Evolutionary conservation across 2,113 vertebrate species (phyloP).

Genomic region (Pantherophis guttatus): DNA sequence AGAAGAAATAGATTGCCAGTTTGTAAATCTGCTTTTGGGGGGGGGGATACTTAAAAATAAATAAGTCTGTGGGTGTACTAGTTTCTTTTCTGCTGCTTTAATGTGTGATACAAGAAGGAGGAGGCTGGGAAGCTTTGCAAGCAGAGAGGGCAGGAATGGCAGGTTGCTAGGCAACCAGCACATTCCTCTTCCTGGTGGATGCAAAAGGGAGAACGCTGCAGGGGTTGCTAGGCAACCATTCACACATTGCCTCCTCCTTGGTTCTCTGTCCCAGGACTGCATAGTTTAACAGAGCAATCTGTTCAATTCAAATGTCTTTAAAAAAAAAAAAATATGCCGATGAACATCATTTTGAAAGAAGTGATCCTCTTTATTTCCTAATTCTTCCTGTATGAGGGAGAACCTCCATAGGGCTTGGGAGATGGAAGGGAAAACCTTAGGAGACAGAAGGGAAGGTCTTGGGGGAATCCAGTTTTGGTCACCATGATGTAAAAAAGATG

Average conservation of each 20-base stretch:
- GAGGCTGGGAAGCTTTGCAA: background rate
- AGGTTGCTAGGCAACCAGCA: background rate
- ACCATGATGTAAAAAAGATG: too few species aligned
- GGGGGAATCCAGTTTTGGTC: too few species aligned
- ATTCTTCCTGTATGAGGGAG: background rate
- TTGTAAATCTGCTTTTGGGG: background rate
- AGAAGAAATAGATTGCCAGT: background rate
- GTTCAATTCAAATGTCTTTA: background rate
- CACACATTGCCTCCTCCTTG: background rate
- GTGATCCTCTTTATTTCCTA: background rate
- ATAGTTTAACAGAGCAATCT: background rate
- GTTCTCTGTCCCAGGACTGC: background rate
- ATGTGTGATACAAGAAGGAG: background rate
- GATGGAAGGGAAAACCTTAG: background rate
- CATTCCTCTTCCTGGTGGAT: background rate
- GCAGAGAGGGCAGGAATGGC: background rate
- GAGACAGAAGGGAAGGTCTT: background rate
- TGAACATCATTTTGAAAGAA: background rate
- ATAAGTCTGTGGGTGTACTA: background rate
- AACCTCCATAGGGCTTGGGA: background rate
- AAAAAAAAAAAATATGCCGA: background rate
- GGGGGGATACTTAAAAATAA: background rate
- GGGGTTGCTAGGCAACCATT: background rate
- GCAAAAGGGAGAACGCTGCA: background rate
- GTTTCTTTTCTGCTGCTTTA: background rate